Conservation (phyloP, 2,113 vertebrate genomes). For the Mionectes macconnelli region DNA sequence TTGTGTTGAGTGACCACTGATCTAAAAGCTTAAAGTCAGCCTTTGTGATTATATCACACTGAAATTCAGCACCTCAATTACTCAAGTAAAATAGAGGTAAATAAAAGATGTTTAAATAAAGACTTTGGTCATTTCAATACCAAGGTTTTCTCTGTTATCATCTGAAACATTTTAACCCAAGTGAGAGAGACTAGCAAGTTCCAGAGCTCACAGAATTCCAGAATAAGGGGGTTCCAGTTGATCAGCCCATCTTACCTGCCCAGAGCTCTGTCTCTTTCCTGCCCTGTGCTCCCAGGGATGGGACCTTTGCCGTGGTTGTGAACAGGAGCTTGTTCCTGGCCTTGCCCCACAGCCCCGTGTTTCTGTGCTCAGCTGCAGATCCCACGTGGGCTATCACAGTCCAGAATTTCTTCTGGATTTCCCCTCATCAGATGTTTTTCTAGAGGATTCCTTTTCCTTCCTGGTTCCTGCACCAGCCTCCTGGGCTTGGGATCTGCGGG, state of each 20-base stretch:
- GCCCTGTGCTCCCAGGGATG: not conserved
- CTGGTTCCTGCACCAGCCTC: not conserved
- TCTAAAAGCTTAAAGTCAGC: not conserved
- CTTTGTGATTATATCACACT: not conserved
- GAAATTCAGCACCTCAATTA: not conserved
- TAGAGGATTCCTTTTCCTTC: not conserved
- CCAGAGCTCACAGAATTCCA: not conserved
- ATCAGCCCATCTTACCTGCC: constrained; percentile 20
- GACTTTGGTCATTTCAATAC: not conserved
- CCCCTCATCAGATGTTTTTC: not conserved
- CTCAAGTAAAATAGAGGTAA: not conserved
- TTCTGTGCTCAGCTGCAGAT: rapidly evolving
- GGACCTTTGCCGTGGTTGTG: not conserved
- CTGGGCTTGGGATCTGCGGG: rapidly evolving
- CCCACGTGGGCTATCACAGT: rapidly evolving
- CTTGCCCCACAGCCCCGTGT: not conserved
- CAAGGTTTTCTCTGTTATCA: not conserved
- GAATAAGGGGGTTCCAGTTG: rapidly evolving
- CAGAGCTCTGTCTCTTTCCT: not conserved
- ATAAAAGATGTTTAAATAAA: not conserved
- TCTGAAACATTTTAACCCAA: not conserved
- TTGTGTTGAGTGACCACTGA: not conserved
- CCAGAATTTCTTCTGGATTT: not conserved
- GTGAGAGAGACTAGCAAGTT: not conserved
- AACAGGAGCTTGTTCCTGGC: not conserved